Percentiles rank a stretch among this genome's conserved stretches.
phyloP scores from a whole-genome alignment of 2,797 vertebrate genomes.

The Pyrocephalus nanus region DNA sequence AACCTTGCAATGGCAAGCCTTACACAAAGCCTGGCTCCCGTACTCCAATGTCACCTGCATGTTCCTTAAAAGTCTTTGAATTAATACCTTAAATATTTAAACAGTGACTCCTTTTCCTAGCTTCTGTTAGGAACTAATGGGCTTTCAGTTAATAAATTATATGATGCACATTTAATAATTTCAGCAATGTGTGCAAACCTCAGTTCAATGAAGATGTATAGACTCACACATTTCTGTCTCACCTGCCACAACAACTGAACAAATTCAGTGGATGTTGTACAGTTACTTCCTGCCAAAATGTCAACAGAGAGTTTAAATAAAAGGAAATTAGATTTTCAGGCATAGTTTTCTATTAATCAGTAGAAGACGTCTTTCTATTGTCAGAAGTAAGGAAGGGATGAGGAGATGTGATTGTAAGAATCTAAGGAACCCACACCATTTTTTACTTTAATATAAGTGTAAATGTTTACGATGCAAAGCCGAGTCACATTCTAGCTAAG shows the following conservation, averaged over 20 bases:
- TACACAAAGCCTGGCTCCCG: not conserved
- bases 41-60: not conserved
- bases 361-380: not conserved
- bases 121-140: not conserved
- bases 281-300: not conserved
- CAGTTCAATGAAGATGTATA: not conserved
- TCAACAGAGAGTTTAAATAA: not conserved
- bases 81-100: slow-evolving; percentile 21
- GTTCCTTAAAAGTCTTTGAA: not conserved
- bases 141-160: slow-evolving; percentile 9
- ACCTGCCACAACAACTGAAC: not conserved
- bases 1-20: not conserved
- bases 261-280: not conserved
- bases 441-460: not conserved
- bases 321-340: not conserved
- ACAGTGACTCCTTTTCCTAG: not conserved
- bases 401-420: not conserved
- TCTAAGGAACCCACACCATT: not conserved
- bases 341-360: not conserved
- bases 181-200: not conserved
- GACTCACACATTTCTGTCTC: not conserved
- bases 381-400: not conserved
- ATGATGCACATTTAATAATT: not conserved
- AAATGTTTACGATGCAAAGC: not conserved
- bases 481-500: not conserved